Evolutionary conservation across 2,113 vertebrate genomes (phyloP), one percentile per base, ranked within the genome.

Genomic region (Cyanoliseus patagonus): DNA sequence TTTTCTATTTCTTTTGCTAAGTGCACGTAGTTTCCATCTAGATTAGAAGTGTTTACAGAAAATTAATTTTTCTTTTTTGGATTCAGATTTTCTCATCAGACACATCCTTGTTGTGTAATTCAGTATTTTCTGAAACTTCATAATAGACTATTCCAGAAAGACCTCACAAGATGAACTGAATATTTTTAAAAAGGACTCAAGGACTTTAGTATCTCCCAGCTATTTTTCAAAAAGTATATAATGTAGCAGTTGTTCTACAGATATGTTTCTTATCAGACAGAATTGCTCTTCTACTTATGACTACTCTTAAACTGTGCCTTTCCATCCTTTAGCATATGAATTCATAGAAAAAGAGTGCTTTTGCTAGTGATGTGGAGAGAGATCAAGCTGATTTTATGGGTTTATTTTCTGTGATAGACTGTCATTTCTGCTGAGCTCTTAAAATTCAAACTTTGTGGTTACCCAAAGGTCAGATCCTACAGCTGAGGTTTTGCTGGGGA

Each of bases 391-490:
- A 20, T 55, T 77, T 83, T 78, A 64, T 64, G 47, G 1, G 51
- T 88, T 47, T 70, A 28, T 47, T 80, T 69, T 13, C 2, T 33
- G 47, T 49, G n/a, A 57, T 53, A 76, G 11, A 49, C 15, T 83
- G 18, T 30, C 7, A 23, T 90, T 95, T 93, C 73, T 93, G 86
- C 52, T 81, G 77, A 94, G 11, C 47, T 96, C 24, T 86, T 88
- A 83, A 74, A 86, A 75, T 42, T 81, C n/a, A 59, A 39, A 53
- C 10, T 77, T 47, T 59, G 55, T 74, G 35, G 68, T 22, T 96
- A 68, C 49, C 28, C 68, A 86, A 88, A 95, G 39, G 35, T 78
- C 76, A 96, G 47, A 93, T 96, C 73, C 93, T 68, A 61, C 30
- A 86, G 31, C 35, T 61, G 67, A 86, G n/a, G 75, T 83, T 94